Evolutionary conservation across 1,140 invertebrate genomes (phyloP).

Genomic region (Drosophila santomea): DNA sequence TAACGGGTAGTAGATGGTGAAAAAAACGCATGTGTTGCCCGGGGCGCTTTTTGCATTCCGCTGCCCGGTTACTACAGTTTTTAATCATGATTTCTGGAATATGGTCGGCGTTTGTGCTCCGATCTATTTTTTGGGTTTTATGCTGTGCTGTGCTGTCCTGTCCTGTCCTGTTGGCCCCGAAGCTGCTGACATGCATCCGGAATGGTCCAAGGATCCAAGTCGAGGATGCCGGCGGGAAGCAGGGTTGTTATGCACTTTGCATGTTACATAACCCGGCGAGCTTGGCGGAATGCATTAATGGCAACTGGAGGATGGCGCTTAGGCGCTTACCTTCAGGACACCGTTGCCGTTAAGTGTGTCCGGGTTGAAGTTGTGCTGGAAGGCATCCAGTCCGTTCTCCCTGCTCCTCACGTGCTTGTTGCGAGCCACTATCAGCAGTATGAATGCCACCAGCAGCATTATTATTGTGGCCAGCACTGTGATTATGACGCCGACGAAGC

Average conservation of each 20-base stretch:
- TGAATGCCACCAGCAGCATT: slow-evolving; percentile 88
- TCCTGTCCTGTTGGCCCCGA: slow-evolving; percentile 10
- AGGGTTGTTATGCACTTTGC: slow-evolving; percentile 47
- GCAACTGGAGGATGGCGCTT: neutral
- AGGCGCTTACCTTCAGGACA: slow-evolving; percentile 85
- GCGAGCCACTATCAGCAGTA: slow-evolving; percentile 89
- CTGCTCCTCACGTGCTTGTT: slow-evolving; percentile 88
- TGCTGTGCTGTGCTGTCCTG: neutral
- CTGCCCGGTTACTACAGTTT: slow-evolving; percentile 56
- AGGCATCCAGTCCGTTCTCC: slow-evolving; percentile 84
- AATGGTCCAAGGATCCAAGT: slow-evolving; percentile 30
- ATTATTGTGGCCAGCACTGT: slow-evolving; percentile 91
- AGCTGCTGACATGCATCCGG: slow-evolving; percentile 65
- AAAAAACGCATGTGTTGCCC: slow-evolving; percentile 30
- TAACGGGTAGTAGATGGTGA: slow-evolving; percentile 27
- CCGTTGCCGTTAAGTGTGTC: slow-evolving; percentile 81
- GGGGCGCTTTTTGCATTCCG: slow-evolving; percentile 37
- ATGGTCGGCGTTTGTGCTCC: slow-evolving; percentile 40
- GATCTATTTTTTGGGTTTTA: slow-evolving; percentile 25
- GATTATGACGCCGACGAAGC: slow-evolving; percentile 90
- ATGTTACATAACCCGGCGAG: slow-evolving; percentile 40
- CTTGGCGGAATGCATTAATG: slow-evolving; percentile 22
- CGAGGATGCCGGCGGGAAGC: slow-evolving; percentile 5
- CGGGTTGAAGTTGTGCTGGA: slow-evolving; percentile 84
- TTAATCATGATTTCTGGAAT: slow-evolving; percentile 81